A percentile compares a stretch with the other conserved stretches of the same genome.
These are phyloP conservation scores for Stichopus horrens DNA, from an alignment of 53 echinoderm and acorn worm species.

Conservation along the genomic window DNA sequence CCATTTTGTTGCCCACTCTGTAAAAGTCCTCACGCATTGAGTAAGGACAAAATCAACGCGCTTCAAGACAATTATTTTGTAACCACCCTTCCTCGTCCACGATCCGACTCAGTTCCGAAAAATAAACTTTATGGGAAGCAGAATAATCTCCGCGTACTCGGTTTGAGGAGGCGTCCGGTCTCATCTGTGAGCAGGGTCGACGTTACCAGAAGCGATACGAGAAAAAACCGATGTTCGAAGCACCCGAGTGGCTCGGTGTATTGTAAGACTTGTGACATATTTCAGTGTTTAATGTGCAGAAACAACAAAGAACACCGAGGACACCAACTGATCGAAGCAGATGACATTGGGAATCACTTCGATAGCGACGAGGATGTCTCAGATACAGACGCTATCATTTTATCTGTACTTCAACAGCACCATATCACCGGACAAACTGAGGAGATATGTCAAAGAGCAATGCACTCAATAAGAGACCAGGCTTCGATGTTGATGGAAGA, in stretches of 20 bases:
- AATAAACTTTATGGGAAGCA: background rate
- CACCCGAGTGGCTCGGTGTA: conserved; percentile 37
- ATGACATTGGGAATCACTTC: background rate
- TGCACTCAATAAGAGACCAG: conserved; percentile 25
- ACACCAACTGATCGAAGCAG: conserved; percentile 21
- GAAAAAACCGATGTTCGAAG: background rate
- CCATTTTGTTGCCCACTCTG: conserved; percentile 31
- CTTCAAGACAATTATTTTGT: conserved; percentile 37
- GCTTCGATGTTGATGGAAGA: conserved; percentile 24
- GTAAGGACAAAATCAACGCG: conserved; percentile 31
- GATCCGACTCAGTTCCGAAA: background rate
- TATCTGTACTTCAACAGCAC: conserved; percentile 31
- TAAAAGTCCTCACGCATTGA: background rate
- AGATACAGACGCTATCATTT: background rate
- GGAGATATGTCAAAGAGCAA: conserved; percentile 22
- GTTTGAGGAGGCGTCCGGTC: background rate
- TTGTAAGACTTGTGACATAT: conserved; percentile 31
- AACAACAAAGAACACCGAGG: conserved; percentile 39
- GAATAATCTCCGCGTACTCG: background rate
- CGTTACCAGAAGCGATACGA: background rate
- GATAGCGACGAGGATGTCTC: conserved; percentile 20
- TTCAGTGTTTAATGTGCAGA: conserved; percentile 22
- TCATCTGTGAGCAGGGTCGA: background rate
- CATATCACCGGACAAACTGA: conserved; percentile 36
- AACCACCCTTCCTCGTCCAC: background rate